A percentile compares a stretch with the other conserved stretches of the same genome.
Evolutionary conservation across 2,888 invertebrate species (phyloP).

Genomic region (Phania funesta): DNA sequence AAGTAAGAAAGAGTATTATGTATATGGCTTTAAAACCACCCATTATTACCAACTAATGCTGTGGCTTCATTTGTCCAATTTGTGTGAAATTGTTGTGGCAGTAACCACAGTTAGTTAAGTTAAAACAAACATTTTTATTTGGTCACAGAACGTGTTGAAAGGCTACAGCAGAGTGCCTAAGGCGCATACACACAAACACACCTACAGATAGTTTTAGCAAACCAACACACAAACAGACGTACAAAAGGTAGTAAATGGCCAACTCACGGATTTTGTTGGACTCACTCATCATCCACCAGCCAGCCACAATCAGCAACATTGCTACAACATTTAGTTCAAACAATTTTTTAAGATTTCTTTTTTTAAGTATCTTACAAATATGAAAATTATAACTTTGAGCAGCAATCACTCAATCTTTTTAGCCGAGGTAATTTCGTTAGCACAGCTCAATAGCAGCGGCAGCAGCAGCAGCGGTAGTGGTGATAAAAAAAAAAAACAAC

Average conservation of each 20-base stretch:
- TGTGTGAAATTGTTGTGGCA: slow-evolving; percentile 67
- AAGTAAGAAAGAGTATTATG: slow-evolving; percentile 12
- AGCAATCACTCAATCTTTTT: slow-evolving; percentile 80
- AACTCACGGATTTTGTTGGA: slow-evolving; percentile 54
- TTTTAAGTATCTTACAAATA: slow-evolving; percentile 74
- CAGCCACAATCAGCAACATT: slow-evolving; percentile 25
- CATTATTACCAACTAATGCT: slow-evolving; percentile 71
- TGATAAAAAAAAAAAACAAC: too few relatives aligned
- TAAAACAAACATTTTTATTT: slow-evolving; percentile 72
- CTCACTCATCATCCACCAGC: slow-evolving; percentile 39
- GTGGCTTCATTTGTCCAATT: slow-evolving; percentile 73
- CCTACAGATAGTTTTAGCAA: neutral
- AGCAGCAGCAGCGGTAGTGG: slow-evolving; percentile 4
- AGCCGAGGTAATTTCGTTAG: slow-evolving; percentile 50
- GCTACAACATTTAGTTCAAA: slow-evolving; percentile 13
- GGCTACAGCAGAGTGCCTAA: slow-evolving; percentile 57
- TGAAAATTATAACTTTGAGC: slow-evolving; percentile 80
- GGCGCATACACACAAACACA: slow-evolving; percentile 37
- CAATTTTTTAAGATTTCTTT: slow-evolving; percentile 2
- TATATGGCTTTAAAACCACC: slow-evolving; percentile 63
- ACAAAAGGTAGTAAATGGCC: slow-evolving; percentile 52
- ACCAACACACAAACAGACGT: neutral
- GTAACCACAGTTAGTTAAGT: slow-evolving; percentile 67
- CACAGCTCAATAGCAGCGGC: slow-evolving; percentile 47
- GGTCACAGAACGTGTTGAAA: slow-evolving; percentile 70